These are phyloP conservation scores for Drosophila buzzatii DNA, from an alignment of 2,888 invertebrate genomes.

Conservation along the genomic window DNA sequence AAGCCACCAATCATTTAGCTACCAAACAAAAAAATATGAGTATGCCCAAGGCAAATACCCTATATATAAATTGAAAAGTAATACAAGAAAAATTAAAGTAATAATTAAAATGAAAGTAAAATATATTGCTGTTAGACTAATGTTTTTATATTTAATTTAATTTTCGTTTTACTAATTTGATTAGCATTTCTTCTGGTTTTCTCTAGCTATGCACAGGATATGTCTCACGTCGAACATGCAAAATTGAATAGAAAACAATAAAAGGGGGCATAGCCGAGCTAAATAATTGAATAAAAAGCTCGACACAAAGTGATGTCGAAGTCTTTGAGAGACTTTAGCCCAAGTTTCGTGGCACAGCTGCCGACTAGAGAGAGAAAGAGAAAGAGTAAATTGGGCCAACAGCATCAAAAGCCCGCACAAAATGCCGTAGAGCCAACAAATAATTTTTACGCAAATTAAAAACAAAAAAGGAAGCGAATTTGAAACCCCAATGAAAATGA, in stretches of 20 bases:
- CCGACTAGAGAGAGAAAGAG: constrained; percentile 4
- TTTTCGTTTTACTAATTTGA: too few relatives aligned
- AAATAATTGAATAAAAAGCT: constrained; percentile 60
- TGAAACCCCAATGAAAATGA: constrained; percentile 59
- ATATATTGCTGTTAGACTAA: too few relatives aligned
- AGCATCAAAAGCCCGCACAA: constrained; percentile 53
- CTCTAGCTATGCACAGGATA: constrained; percentile 1
- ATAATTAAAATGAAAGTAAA: too few relatives aligned
- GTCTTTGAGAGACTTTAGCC: constrained; percentile 59
- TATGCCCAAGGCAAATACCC: constrained; percentile 2
- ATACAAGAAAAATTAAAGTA: too few relatives aligned
- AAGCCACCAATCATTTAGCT: constrained; percentile 61
- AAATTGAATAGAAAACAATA: constrained; percentile 2
- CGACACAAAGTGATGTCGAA: constrained; percentile 63
- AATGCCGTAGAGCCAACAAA: constrained; percentile 54
- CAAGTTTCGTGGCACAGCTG: constrained; percentile 69
- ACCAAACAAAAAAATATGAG: constrained; percentile 9
- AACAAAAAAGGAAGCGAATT: constrained; percentile 49
- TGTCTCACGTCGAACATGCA: background rate
- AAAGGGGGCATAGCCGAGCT: constrained; percentile 22
- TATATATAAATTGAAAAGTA: background rate
- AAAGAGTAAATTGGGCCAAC: constrained; percentile 6
- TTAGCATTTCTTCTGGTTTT: background rate
- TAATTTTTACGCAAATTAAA: constrained; percentile 80
- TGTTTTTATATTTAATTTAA: too few relatives aligned